phyloP scores from a whole-genome alignment of 2,797 vertebrate species.

The Muraenolepis orangiensis region DNA sequence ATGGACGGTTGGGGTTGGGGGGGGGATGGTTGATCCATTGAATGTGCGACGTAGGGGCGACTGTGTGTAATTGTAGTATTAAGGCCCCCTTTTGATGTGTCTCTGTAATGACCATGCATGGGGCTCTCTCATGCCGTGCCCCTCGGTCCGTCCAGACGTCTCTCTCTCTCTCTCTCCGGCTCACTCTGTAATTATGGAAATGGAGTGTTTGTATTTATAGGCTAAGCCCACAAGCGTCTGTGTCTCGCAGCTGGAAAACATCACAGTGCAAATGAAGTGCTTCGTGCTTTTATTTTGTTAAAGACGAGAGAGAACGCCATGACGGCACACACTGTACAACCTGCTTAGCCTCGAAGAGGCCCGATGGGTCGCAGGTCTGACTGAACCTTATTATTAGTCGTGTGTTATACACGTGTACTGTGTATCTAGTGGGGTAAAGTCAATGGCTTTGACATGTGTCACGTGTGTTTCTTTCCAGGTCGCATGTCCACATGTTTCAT shows the following conservation, averaged over 20 bases:
- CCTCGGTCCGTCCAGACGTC: constrained; percentile 79
- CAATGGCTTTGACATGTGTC: too few species aligned
- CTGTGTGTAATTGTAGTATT: constrained; percentile 74
- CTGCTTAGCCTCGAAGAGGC: constrained; percentile 39
- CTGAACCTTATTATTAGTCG: neutral
- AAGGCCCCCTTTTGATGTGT: constrained; percentile 70
- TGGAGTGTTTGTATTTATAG: constrained; percentile 94
- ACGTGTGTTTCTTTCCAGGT: too few species aligned
- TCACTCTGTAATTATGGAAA: constrained; percentile 88
- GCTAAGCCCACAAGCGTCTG: constrained; percentile 82
- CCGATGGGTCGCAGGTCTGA: constrained; percentile 44
- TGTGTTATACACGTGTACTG: neutral
- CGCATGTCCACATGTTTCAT: constrained; percentile 38
- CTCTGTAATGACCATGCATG: constrained; percentile 75
- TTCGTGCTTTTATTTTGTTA: constrained; percentile 51
- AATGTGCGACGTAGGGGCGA: constrained; percentile 52
- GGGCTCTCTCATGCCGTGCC: constrained; percentile 69
- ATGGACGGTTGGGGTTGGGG: constrained; percentile 35
- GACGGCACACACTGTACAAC: constrained; percentile 47
- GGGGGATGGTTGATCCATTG: too few species aligned
- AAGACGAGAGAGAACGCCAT: constrained; percentile 58
- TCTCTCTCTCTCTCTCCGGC: too few species aligned
- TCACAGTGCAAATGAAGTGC: constrained; percentile 79
- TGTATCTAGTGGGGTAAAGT: constrained; percentile 33
- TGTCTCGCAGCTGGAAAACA: constrained; percentile 84